phyloP scores from a whole-genome alignment of 2,797 vertebrate genomes.

The Fundulus diaphanus region DNA sequence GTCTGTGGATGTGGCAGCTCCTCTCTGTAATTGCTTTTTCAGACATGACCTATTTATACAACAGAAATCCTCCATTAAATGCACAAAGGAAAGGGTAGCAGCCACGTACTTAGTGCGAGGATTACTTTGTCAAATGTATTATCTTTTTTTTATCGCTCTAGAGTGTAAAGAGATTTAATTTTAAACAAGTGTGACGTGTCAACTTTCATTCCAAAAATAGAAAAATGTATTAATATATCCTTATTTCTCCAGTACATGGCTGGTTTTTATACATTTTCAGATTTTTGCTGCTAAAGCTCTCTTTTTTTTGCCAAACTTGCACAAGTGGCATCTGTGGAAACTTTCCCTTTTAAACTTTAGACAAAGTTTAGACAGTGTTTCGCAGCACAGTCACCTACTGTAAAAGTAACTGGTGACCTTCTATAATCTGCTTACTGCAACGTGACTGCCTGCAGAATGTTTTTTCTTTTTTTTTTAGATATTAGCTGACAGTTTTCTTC shows the following conservation, averaged over 20 bases:
- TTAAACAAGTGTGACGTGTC: background rate
- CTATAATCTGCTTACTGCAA: constrained; percentile 3
- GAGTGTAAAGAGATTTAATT: background rate
- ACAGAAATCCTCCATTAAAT: constrained; percentile 1
- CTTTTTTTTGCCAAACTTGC: background rate
- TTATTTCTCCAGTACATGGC: background rate
- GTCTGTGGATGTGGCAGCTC: constrained; percentile 19
- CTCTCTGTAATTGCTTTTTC: constrained; percentile 41
- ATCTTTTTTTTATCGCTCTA: background rate
- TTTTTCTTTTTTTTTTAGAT: background rate
- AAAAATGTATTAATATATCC: background rate
- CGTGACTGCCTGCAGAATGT: background rate
- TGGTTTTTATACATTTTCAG: background rate
- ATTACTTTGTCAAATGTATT: background rate
- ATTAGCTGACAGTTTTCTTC: background rate
- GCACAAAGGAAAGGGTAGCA: background rate
- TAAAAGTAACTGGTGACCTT: background rate
- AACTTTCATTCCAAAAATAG: background rate
- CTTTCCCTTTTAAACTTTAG: background rate
- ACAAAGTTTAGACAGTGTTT: constrained; percentile 2
- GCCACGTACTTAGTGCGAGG: background rate
- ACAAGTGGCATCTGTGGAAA: background rate
- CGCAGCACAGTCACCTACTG: background rate
- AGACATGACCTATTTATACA: constrained; percentile 54
- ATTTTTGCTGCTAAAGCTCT: background rate